Evolutionary conservation across 2,888 invertebrate species (phyloP), one percentile per base, ranked within the genome.

Genomic region (Tipula vernalis): DNA sequence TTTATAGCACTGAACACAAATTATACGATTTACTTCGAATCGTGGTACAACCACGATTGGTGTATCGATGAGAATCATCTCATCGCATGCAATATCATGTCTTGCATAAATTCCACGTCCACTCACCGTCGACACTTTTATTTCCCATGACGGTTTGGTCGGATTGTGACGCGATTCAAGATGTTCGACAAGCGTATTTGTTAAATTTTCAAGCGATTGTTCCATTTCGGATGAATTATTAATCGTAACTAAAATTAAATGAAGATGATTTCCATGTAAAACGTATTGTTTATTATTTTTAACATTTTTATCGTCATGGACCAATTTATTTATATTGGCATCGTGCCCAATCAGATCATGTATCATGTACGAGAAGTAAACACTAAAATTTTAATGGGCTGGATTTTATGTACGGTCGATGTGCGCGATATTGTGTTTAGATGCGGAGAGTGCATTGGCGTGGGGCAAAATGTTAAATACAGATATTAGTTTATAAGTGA

Each of bases 71-170:
- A 95, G 96, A 86, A 97, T 93, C 42, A 95, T 90, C 90, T 96
- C 95, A 57, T 96, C 95, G 42, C 92, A 90, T 87, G 91, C 90
- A 83, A 96, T 94, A 89, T 95, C 94, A 88, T 94, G 92, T 3
- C 92, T 93, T 18, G 96, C 95, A 88, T 96, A 93, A 2, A 96
- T 90, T 2, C 96, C 96, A 36, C 95, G 94, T 6, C 96, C 96
- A 84, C 94, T 94, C 6, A 95, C 90, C 18, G 91, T 89, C 0
- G 96, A 95, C 88, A 93, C 91, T 86, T 90, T 91, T 87, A 96
- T 92, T 87, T 90, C 92, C 95, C 96, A 96, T 89, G 85, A n/a
- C 13, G 85, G 39, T 15, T 86, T 42, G n/a, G 5, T 39, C 6
- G 36, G 10, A n/a, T 18, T 44, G 41, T 86, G 86, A n/a, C 36